These are phyloP conservation scores for Pipistrellus kuhlii DNA, from an alignment of 2,797 vertebrate genomes.

Conservation along the genomic window DNA sequence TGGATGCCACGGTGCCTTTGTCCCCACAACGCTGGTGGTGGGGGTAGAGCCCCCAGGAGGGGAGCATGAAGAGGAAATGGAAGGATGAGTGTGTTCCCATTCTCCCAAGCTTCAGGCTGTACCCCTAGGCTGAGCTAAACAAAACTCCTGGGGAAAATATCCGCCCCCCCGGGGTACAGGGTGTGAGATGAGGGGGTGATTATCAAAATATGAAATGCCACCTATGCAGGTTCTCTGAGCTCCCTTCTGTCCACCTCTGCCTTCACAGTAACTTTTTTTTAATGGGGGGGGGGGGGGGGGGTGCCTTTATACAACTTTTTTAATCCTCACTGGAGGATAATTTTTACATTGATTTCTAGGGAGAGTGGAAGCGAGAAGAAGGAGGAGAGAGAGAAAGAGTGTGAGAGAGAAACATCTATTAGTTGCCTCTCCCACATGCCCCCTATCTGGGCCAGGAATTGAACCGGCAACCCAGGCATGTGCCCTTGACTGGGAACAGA, in stretches of 20 bases:
- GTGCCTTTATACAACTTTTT: too few relatives aligned
- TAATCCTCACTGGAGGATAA: too few relatives aligned
- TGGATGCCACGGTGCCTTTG: conserved; percentile 60
- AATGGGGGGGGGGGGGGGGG: too few relatives aligned
- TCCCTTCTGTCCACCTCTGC: neutral
- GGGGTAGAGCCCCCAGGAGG: neutral
- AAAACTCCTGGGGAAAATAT: conserved; percentile 27
- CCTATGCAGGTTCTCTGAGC: neutral
- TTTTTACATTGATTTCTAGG: too few relatives aligned
- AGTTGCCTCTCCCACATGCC: too few relatives aligned
- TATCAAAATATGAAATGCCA: neutral
- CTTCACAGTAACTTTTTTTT: neutral
- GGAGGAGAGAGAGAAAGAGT: too few relatives aligned
- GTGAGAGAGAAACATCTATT: too few relatives aligned
- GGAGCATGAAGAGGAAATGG: neutral
- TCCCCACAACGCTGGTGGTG: neutral
- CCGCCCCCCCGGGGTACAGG: neutral
- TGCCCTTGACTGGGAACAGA: too few relatives aligned
- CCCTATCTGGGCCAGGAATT: too few relatives aligned
- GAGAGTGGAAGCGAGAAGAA: too few relatives aligned
- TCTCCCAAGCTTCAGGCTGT: conserved; percentile 49
- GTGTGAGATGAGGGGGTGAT: neutral
- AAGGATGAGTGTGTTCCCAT: conserved; percentile 11
- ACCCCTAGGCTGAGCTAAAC: conserved; percentile 20
- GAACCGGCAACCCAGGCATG: too few relatives aligned